Conservation (phyloP, 2,888 invertebrate species). For the Oxyteleia sp. region DNA sequence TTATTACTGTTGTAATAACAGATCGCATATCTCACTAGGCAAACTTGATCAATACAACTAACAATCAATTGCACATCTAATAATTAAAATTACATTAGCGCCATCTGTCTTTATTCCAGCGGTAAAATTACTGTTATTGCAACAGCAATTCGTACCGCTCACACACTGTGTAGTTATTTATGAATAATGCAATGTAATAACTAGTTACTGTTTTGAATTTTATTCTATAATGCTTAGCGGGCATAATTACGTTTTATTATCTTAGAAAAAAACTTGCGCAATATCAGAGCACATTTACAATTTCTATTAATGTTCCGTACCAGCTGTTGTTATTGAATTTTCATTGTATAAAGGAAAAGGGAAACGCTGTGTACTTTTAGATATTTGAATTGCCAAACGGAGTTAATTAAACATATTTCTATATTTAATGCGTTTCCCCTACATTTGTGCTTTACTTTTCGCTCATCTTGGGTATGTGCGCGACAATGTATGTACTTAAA, state of each 20-base stretch:
- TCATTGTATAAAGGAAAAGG: too few species aligned
- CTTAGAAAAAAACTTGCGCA: too few species aligned
- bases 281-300: too few species aligned
- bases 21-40: conserved; percentile 10
- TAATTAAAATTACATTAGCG: conserved; percentile 38
- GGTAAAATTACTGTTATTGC: conserved; percentile 41
- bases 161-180: background rate
- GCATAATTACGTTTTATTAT: too few species aligned
- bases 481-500: conserved; percentile 9
- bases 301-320: too few species aligned
- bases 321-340: too few species aligned
- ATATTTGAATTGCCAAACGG: conserved; percentile 13
- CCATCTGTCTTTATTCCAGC: conserved; percentile 30
- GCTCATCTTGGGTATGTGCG: background rate
- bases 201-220: background rate
- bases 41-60: conserved; percentile 36
- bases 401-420: conserved; percentile 21
- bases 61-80: conserved; percentile 38
- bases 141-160: background rate
- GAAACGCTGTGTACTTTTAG: background rate
- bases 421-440: conserved; percentile 2
- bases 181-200: background rate
- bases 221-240: background rate
- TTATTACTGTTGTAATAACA: conserved; percentile 21
- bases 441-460: conserved; percentile 9